These are phyloP conservation scores for Drosophila orosa DNA, from an alignment of 1,140 invertebrate genomes.

Conservation along the genomic window DNA sequence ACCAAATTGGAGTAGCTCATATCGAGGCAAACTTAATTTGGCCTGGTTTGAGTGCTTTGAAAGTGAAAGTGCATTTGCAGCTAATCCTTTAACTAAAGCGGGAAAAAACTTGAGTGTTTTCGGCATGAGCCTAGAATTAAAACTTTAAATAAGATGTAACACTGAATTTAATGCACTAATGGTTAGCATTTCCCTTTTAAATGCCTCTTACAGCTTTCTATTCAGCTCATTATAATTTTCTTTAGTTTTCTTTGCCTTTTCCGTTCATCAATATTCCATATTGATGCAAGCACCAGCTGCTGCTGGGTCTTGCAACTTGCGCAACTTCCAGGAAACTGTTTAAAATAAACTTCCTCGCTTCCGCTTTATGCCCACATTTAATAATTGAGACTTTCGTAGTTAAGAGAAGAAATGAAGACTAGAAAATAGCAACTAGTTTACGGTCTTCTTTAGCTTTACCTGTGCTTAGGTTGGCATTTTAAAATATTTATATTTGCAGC, in stretches of 20 bases:
- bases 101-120: neutral
- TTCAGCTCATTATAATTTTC: conserved; percentile 12
- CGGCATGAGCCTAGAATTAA: too few relatives aligned
- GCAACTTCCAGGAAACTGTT: conserved; percentile 16
- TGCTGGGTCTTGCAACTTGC: conserved; percentile 8
- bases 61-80: conserved; percentile 15
- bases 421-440: conserved; percentile 19
- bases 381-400: conserved; percentile 17
- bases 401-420: neutral
- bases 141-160: neutral
- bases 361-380: neutral
- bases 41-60: neutral
- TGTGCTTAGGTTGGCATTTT: conserved; percentile 48
- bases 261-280: conserved; percentile 17
- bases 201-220: neutral
- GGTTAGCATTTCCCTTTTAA: neutral
- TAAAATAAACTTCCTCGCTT: conserved; percentile 17
- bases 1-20: conserved; percentile 2
- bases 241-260: neutral
- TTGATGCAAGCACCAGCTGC: conserved; percentile 15
- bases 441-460: neutral
- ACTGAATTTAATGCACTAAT: neutral
- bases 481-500: conserved; percentile 66
- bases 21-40: conserved; percentile 28
- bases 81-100: neutral